These are phyloP conservation scores for Oreochromis spilurus DNA, from an alignment of 2,113 vertebrate genomes.

Conservation along the genomic window DNA sequence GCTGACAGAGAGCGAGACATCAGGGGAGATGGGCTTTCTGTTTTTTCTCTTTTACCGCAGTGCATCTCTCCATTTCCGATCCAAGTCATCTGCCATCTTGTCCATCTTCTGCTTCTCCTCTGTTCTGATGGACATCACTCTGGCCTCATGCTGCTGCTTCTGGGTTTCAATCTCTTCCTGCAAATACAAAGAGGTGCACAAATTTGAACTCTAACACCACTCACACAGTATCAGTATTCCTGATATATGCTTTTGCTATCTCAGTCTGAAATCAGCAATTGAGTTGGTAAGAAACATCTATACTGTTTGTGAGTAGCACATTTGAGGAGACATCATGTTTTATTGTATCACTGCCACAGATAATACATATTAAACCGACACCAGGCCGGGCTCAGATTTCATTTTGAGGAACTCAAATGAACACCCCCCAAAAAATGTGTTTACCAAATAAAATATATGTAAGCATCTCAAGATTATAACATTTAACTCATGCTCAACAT, in stretches of 20 bases:
- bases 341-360: neutral
- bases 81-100: slow-evolving; percentile 86
- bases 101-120: slow-evolving; percentile 90
- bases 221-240: accelerated
- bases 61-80: slow-evolving; percentile 93
- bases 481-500: neutral
- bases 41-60: slow-evolving; percentile 73
- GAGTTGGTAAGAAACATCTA: neutral
- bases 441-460: neutral
- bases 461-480: neutral
- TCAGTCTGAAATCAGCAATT: neutral
- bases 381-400: accelerated
- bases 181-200: neutral
- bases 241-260: neutral
- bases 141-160: slow-evolving; percentile 84
- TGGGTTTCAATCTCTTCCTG: slow-evolving; percentile 88
- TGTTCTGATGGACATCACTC: slow-evolving; percentile 81
- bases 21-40: neutral
- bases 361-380: neutral
- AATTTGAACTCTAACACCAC: neutral
- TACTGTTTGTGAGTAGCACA: accelerated
- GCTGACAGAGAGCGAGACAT: neutral
- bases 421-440: accelerated
- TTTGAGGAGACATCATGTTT: neutral
- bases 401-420: neutral